Conservation (phyloP, 2,113 vertebrate genomes). For the Epinephelus moara region DNA sequence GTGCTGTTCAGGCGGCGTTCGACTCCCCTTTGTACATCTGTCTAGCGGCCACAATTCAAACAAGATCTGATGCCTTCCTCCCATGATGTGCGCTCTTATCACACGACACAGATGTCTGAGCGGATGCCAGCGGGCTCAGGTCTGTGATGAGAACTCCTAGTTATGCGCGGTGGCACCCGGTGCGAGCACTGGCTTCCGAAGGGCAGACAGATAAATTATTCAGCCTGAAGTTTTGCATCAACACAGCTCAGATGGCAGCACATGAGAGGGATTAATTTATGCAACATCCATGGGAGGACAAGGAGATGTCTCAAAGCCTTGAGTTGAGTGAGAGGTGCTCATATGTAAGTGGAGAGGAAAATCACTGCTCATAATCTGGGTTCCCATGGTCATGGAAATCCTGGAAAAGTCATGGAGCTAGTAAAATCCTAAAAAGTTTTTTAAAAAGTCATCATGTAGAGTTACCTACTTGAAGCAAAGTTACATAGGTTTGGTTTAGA, state of each 20-base stretch:
- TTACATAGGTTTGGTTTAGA: too few relatives aligned
- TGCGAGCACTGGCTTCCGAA: conserved; percentile 62
- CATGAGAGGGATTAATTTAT: conserved; percentile 78
- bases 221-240: conserved; percentile 77
- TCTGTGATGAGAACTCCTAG: conserved; percentile 71
- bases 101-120: conserved; percentile 76
- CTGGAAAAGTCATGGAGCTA: too few relatives aligned
- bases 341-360: conserved; percentile 40
- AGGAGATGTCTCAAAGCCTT: conserved; percentile 53
- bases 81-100: conserved; percentile 66
- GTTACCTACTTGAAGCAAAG: too few relatives aligned
- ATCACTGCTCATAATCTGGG: conserved; percentile 21
- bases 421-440: too few relatives aligned
- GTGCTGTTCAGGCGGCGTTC: not conserved
- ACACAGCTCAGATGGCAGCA: conserved; percentile 74
- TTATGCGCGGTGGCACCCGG: conserved; percentile 66
- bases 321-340: conserved; percentile 50
- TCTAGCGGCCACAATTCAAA: conserved; percentile 55
- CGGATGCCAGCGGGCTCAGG: conserved; percentile 61
- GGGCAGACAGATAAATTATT: conserved; percentile 79
- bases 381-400: too few relatives aligned
- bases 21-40: conserved; percentile 21
- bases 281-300: conserved; percentile 57
- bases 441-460: too few relatives aligned
- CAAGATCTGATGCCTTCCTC: conserved; percentile 63